Base-by-base conservation (phyloP, 2,113 vertebrate species). In the Indicator maculatus region DNA sequence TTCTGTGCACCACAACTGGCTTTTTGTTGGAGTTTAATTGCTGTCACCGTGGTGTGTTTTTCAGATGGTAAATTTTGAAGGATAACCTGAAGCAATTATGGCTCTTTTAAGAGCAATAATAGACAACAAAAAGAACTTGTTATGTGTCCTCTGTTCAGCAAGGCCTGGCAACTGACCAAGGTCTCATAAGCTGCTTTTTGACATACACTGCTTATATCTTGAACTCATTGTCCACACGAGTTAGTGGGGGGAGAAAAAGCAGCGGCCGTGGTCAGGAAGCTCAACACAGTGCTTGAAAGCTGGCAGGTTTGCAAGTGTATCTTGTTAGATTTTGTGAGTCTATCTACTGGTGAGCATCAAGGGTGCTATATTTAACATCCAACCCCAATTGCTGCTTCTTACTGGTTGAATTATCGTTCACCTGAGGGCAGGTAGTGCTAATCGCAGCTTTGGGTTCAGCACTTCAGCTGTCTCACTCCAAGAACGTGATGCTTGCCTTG, bases 41-140 rank as follows among this genome's bases (percentile, higher is more conserved):
- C 11, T 92, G 59, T 39, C 52, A 41, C 52, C 4, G 5, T 69
- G 28, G 5, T 69, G 28, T 0, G 0, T 0, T 45, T 39, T 80
- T 64, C 36, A 85, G 47, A 45, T 21, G 60, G 16, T 80, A 73
- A 69, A 15, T 33, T 74, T 73, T 65, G n/a, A 70, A 12, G 56
- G 41, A 38, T 41, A 78, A 67, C 5, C 36, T 88, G 73, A 86
- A 74, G 21, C 12, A 88, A 56, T 56, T 64, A 52, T 26, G 31
- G 60, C 16, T 30, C 30, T 64, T 59, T 63, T 50, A 21, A 84
- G 72, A 89, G 24, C 20, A 90, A n/a, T 50, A 78, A 64, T 4
- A 71, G 18, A 41, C 50, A 61, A 55, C 5, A 66, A 8, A 81
- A 91, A 61, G 55, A 66, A 9, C 13, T 83, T 83, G 24, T n/a